A percentile compares a stretch with the other conserved stretches of the same genome.
phyloP scores from a whole-genome alignment of 2,797 vertebrate genomes.

The Chelmon rostratus region DNA sequence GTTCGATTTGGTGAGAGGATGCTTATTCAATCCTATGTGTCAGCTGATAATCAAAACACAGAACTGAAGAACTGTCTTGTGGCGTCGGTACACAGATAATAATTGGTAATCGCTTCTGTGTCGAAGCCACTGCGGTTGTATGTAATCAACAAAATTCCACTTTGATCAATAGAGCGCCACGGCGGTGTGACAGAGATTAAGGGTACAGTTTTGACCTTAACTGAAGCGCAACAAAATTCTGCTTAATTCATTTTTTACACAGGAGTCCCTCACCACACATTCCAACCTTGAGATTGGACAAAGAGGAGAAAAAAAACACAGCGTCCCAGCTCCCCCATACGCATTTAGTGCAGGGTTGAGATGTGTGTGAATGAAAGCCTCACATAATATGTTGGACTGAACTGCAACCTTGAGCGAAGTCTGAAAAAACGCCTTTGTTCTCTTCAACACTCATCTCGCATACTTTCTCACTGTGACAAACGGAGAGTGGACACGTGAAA shows the following conservation, averaged over 20 bases:
- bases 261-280: slow-evolving; percentile 49
- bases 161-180: slow-evolving; percentile 51
- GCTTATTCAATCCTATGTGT: slow-evolving; percentile 11
- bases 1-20: slow-evolving; percentile 8
- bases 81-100: slow-evolving; percentile 3
- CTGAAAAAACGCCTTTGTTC: slow-evolving; percentile 52
- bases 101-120: slow-evolving; percentile 40
- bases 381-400: slow-evolving; percentile 53
- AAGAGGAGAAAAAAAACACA: slow-evolving; percentile 49
- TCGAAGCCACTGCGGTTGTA: slow-evolving; percentile 42
- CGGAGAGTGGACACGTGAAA: slow-evolving; percentile 21
- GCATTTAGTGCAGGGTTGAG: slow-evolving; percentile 19
- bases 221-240: slow-evolving; percentile 53
- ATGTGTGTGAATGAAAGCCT: slow-evolving; percentile 56
- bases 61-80: neutral
- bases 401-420: slow-evolving; percentile 65
- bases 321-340: slow-evolving; percentile 17
- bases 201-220: slow-evolving; percentile 58
- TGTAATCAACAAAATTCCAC: slow-evolving; percentile 54
- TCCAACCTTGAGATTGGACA: slow-evolving; percentile 75
- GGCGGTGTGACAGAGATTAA: slow-evolving; percentile 62
- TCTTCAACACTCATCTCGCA: slow-evolving; percentile 27
- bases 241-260: slow-evolving; percentile 71
- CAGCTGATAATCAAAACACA: slow-evolving; percentile 36
- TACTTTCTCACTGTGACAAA: slow-evolving; percentile 19